Conservation (phyloP, 2,888 invertebrate genomes). For the Diaphora mendica region DNA sequence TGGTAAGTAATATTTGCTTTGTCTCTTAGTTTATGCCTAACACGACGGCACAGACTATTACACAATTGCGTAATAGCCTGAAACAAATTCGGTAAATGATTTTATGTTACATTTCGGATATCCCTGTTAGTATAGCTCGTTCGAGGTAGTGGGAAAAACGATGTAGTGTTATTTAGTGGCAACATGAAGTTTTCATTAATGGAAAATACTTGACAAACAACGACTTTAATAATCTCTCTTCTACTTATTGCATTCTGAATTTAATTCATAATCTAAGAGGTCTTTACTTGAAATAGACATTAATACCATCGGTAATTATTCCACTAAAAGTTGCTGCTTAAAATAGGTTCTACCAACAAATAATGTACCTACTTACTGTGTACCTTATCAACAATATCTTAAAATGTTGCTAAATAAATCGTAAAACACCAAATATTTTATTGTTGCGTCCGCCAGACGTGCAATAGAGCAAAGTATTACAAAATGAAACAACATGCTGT, state of each 20-base stretch:
- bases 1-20: conserved; percentile 11
- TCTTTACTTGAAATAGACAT: neutral
- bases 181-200: neutral
- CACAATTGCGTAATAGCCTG: conserved; percentile 27
- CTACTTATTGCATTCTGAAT: no score
- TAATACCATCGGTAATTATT: neutral
- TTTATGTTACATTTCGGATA: conserved; percentile 19
- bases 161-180: neutral
- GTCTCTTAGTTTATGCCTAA: conserved; percentile 18
- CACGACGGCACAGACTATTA: conserved; percentile 24
- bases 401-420: neutral
- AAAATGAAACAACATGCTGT: neutral
- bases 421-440: neutral
- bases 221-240: neutral
- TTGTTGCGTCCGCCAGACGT: neutral
- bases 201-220: neutral
- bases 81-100: conserved; percentile 26
- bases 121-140: conserved; percentile 14
- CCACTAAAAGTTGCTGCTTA: neutral
- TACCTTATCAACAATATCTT: neutral
- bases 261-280: neutral
- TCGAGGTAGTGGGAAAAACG: neutral
- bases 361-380: neutral
- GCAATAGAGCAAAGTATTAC: neutral
- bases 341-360: neutral